phyloP scores from a whole-genome alignment of 2,113 vertebrate species.

The Rhynchomys soricoides region DNA sequence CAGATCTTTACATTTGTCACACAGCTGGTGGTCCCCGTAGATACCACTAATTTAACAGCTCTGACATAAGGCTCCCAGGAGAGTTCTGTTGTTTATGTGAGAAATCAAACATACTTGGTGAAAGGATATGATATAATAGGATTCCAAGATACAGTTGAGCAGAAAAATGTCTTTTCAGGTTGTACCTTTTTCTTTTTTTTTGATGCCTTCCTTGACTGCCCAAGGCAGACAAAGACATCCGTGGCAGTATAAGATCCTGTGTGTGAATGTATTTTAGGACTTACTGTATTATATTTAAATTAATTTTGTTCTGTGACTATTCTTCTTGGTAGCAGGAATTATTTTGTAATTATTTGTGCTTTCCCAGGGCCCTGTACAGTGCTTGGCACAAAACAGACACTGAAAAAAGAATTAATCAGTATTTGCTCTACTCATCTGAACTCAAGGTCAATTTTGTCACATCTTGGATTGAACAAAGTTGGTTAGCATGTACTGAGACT shows the following conservation, averaged over 20 bases:
- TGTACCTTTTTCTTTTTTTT: background rate
- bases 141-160: background rate
- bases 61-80: constrained; percentile 17
- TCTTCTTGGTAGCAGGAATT: background rate
- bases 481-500: background rate
- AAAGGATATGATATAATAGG: constrained; percentile 5
- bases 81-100: constrained; percentile 32
- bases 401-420: constrained; percentile 6
- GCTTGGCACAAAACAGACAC: background rate
- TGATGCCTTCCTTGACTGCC: background rate
- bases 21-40: background rate
- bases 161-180: constrained; percentile 38
- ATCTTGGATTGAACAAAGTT: constrained; percentile 1
- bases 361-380: background rate
- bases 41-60: constrained; percentile 16
- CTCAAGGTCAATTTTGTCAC: constrained; percentile 18
- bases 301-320: background rate
- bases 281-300: background rate
- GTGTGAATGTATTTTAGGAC: background rate
- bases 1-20: background rate
- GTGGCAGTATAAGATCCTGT: background rate
- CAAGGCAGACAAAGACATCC: constrained; percentile 7
- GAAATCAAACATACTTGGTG: background rate
- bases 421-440: background rate
- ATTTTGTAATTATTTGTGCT: constrained; percentile 10